Conservation (phyloP, 2,888 invertebrate genomes). For the Dioctria rufipes region DNA sequence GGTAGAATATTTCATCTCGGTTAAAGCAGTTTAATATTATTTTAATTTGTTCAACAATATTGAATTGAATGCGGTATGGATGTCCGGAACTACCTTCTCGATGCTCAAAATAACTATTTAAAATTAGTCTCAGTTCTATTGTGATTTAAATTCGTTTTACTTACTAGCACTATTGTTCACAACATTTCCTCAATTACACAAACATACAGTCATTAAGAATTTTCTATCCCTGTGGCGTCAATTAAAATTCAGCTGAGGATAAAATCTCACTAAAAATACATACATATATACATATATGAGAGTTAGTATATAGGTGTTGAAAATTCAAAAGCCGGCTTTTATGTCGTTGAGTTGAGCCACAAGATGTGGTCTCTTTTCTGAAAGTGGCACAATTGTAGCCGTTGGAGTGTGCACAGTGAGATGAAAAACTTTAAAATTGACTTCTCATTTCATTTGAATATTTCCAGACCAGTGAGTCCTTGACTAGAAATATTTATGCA, state of each 20-base stretch:
- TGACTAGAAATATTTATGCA: background rate
- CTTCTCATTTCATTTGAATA: background rate
- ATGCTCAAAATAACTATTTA: too few species aligned
- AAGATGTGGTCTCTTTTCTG: conserved; percentile 22
- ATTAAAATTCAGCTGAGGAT: background rate
- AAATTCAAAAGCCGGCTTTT: background rate
- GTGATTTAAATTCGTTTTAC: too few species aligned
- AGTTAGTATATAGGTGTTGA: background rate
- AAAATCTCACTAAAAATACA: conserved; percentile 10
- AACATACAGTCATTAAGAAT: conserved; percentile 1
- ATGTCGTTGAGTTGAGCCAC: conserved; percentile 25
- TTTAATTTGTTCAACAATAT: too few species aligned
- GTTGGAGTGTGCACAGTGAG: background rate
- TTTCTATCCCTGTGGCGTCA: background rate
- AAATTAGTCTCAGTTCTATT: too few species aligned
- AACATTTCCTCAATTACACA: too few species aligned
- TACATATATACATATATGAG: background rate
- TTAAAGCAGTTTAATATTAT: too few species aligned
- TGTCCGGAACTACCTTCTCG: too few species aligned
- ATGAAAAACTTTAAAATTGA: conserved; percentile 16
- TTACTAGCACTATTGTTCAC: too few species aligned
- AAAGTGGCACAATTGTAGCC: conserved; percentile 12
- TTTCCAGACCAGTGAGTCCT: background rate
- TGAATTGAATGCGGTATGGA: too few species aligned
- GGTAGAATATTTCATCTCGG: too few species aligned